phyloP scores from a whole-genome alignment of 2,888 invertebrate species.

The Chymomyza procnemis region DNA sequence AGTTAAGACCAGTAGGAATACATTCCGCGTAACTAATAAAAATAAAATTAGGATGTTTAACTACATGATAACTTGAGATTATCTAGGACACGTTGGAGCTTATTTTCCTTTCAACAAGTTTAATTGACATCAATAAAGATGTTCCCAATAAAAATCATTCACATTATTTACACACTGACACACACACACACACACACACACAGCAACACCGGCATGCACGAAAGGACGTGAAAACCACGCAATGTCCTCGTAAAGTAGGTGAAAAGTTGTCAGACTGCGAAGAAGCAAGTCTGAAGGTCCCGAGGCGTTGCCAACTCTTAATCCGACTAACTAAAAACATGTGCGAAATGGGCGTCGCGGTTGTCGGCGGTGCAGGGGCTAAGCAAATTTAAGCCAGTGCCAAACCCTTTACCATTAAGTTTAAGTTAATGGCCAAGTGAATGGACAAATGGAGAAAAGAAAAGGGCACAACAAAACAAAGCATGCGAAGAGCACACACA shows the following conservation, averaged over 20 bases:
- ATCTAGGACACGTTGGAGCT: too few species aligned
- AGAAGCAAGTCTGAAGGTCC: background rate
- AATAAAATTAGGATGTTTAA: too few species aligned
- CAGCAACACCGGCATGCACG: background rate
- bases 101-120: too few species aligned
- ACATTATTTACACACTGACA: too few species aligned
- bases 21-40: too few species aligned
- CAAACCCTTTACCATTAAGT: background rate
- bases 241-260: background rate
- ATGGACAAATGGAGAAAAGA: background rate
- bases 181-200: background rate
- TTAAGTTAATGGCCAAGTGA: background rate
- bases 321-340: background rate
- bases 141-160: too few species aligned
- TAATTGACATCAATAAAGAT: too few species aligned
- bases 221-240: background rate
- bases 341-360: background rate
- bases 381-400: background rate
- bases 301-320: background rate
- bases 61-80: too few species aligned
- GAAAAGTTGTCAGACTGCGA: background rate
- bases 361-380: too few species aligned
- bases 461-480: constrained; percentile 4
- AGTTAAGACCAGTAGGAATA: too few species aligned
- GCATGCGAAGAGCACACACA: too few species aligned